A percentile compares a stretch with the other conserved stretches of the same genome.
These are phyloP conservation scores for Dipodomys ordii DNA, from an alignment of 2,113 vertebrate genomes.

Conservation along the genomic window DNA sequence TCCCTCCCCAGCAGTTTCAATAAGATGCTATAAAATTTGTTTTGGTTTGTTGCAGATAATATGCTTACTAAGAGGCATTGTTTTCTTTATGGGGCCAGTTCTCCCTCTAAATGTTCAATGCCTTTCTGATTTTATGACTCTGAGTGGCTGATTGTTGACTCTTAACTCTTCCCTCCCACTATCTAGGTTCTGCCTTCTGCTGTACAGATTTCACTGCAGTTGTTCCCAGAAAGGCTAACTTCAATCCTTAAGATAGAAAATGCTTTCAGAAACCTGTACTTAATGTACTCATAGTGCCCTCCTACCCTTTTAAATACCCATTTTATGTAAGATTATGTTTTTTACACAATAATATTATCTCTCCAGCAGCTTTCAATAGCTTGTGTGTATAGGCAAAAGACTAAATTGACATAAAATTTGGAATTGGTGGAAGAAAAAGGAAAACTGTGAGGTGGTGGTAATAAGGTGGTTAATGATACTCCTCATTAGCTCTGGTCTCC, in stretches of 20 bases:
- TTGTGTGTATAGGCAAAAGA: background rate
- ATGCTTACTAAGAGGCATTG: slow-evolving; percentile 82
- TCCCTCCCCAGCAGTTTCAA: slow-evolving; percentile 75
- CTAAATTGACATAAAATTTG: background rate
- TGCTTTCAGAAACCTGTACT: slow-evolving; percentile 6
- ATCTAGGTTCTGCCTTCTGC: slow-evolving; percentile 49
- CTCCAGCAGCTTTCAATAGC: background rate
- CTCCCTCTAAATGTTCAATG: slow-evolving; percentile 82
- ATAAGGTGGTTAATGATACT: slow-evolving; percentile 9
- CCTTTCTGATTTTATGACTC: slow-evolving; percentile 82
- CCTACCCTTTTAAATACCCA: background rate
- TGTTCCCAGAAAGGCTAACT: slow-evolving; percentile 55
- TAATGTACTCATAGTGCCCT: slow-evolving; percentile 6
- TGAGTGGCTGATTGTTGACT: slow-evolving; percentile 73
- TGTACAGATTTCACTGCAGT: slow-evolving; percentile 50
- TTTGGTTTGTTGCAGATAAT: slow-evolving; percentile 84
- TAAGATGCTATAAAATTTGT: slow-evolving; percentile 78
- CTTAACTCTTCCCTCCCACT: slow-evolving; percentile 74
- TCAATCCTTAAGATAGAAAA: slow-evolving; percentile 50
- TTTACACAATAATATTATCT: slow-evolving; percentile 39
- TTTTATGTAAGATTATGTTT: background rate
- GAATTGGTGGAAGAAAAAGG: slow-evolving; percentile 2
- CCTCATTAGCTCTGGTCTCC: background rate
- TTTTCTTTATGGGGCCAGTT: slow-evolving; percentile 81
- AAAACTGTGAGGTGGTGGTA: background rate